Conservation (phyloP, 2,113 vertebrate genomes). For the Azemiops feae region DNA sequence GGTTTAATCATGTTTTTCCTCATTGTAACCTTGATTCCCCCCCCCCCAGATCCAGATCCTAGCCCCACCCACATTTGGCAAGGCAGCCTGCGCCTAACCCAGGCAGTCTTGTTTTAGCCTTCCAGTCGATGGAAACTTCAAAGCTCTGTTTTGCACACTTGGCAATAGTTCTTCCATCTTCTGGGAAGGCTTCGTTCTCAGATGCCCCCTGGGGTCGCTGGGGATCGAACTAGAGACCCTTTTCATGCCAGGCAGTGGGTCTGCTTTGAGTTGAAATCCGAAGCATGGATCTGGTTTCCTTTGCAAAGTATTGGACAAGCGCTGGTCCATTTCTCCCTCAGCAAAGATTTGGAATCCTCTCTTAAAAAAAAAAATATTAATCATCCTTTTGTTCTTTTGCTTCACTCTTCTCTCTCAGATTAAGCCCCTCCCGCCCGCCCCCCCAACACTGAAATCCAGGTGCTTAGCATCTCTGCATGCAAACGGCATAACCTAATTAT, state of each 20-base stretch:
- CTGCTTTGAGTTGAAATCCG: neutral
- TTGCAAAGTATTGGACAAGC: neutral
- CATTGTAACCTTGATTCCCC: neutral
- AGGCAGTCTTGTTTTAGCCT: neutral
- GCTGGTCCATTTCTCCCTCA: neutral
- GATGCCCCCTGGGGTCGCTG: neutral
- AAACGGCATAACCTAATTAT: constrained; percentile 4
- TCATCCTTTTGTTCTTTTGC: neutral
- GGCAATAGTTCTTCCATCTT: neutral
- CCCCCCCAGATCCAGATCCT: neutral
- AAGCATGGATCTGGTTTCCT: neutral
- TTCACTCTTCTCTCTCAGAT: neutral
- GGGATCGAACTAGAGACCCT: neutral
- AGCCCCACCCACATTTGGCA: neutral
- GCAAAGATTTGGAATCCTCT: neutral
- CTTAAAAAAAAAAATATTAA: neutral
- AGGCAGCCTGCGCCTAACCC: neutral
- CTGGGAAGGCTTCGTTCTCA: neutral
- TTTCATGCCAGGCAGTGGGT: neutral
- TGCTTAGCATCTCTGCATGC: neutral
- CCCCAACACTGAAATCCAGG: neutral
- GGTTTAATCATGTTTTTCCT: neutral
- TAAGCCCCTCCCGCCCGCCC: neutral
- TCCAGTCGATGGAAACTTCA: neutral
- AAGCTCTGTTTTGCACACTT: neutral